Evolutionary conservation across 2,888 invertebrate genomes (phyloP), one percentile per base, ranked within the genome.

Genomic region (Drosophila sordidula): DNA sequence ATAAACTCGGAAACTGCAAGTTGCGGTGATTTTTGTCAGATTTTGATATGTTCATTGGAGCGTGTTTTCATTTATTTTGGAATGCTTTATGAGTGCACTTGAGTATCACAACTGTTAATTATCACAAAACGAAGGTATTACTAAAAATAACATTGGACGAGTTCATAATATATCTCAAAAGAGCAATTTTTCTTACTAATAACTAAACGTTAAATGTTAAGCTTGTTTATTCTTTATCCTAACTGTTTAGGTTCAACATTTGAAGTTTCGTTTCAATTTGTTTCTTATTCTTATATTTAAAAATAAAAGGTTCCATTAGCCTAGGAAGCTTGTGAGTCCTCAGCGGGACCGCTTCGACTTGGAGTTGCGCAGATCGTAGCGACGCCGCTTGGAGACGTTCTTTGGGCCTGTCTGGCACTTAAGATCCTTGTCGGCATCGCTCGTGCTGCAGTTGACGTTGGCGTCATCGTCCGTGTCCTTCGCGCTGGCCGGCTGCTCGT

Each of bases 361-460:
- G 11, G 70, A 39, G 25, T 67, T 75, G 36, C 81, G 79, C 14
- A 82, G 59, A 50, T 84, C 59, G 44, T 84, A 82, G 38, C 81
- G 81, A 29, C 79, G 49, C 0, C 57, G 54, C 14, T 75, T 84
- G 32, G 26, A 16, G 0, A 36, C 57, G 3, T 3, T 18, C 11
- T 45, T 47, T 0, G 41, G 6, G 0, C 22, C 34, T 0, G 54
- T 26, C 6, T 45, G 51, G 11, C 39, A 41, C 14, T 73, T 63
- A 0, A 18, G 39, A 5, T 59, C 57, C 41, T 58, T 51, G 12
- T 54, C 65, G 0, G 34, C 4, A 4, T 54, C 54, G 14, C 4
- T 34, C 8, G 26, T 39, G 26, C 26, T 16, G 39, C 9, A 18
- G 41, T 5, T 18, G 6, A 16, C 12, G 11, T 25, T n/a, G n/a